Evolutionary conservation across 2,797 vertebrate species (phyloP).

Genomic region (Darevskia nairensis): DNA sequence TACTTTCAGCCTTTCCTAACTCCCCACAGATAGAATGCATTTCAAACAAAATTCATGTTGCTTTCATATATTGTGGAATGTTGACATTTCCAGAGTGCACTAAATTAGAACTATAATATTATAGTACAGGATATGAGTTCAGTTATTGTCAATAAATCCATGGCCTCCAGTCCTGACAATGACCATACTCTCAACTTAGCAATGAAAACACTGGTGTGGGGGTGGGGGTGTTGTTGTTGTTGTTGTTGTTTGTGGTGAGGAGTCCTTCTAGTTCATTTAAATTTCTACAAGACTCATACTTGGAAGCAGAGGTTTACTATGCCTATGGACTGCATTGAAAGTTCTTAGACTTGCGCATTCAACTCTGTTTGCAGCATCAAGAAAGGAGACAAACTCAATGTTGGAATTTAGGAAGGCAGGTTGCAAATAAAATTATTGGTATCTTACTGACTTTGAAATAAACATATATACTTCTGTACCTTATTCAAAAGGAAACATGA

Average conservation of each 20-base stretch:
- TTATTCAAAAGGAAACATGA: background rate
- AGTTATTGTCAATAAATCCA: background rate
- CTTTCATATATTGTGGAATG: slow-evolving; percentile 5
- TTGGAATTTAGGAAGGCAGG: too few relatives aligned
- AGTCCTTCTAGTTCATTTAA: background rate
- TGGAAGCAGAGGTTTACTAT: background rate
- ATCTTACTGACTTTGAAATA: background rate
- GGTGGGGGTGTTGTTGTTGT: too few relatives aligned
- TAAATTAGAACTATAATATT: background rate
- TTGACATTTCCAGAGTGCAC: background rate
- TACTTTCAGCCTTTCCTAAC: slow-evolving; percentile 1
- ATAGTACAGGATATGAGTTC: background rate
- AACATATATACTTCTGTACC: too few relatives aligned
- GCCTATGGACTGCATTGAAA: background rate
- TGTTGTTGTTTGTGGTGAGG: accelerated
- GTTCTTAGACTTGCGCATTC: background rate
- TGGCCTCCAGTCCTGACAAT: background rate
- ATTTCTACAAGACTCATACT: background rate
- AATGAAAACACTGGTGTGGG: background rate
- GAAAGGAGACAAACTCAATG: background rate
- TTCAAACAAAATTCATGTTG: slow-evolving; percentile 7
- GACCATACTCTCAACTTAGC: background rate
- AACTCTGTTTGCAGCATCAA: background rate
- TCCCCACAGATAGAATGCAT: background rate
- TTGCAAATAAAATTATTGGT: background rate